phyloP scores from a whole-genome alignment of 2,113 vertebrate species.

The Loxodonta africana region DNA sequence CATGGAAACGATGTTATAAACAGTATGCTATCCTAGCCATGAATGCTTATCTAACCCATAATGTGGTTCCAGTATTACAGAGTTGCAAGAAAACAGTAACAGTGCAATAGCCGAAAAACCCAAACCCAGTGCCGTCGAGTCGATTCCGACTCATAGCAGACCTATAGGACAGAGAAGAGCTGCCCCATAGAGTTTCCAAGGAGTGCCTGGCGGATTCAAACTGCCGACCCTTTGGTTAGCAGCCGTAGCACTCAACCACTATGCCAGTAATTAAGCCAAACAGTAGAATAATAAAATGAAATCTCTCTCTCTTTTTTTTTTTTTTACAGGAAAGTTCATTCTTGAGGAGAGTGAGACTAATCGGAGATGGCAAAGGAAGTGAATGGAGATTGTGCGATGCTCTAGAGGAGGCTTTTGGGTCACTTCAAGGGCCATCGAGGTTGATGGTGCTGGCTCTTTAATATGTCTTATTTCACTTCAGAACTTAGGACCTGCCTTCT shows the following conservation, averaged over 20 bases:
- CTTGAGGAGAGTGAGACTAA: constrained; percentile 69
- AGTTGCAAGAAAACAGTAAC: constrained; percentile 65
- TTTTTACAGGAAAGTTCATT: constrained; percentile 20
- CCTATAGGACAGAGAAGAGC: no score
- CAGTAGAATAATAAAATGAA: constrained; percentile 65
- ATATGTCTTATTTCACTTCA: constrained; percentile 53
- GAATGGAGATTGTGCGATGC: neutral
- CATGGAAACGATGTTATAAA: constrained; percentile 70
- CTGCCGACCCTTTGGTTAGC: no score
- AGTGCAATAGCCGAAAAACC: neutral
- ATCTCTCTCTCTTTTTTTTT: neutral
- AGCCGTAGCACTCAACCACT: no score
- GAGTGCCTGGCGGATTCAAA: no score
- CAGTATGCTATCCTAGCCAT: constrained; percentile 10
- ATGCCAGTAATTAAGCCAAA: constrained; percentile 74
- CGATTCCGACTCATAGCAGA: no score
- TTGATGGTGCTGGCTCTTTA: constrained; percentile 51
- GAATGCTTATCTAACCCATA: neutral
- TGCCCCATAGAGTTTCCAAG: no score
- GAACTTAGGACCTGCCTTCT: neutral
- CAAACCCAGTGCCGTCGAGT: no score
- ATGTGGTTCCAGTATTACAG: neutral
- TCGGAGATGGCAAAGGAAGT: constrained; percentile 16
- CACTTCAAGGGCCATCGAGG: constrained; percentile 66
- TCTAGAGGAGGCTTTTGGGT: neutral